Conservation (phyloP, 2,888 invertebrate species). For the Pharmacophagus antenor region DNA sequence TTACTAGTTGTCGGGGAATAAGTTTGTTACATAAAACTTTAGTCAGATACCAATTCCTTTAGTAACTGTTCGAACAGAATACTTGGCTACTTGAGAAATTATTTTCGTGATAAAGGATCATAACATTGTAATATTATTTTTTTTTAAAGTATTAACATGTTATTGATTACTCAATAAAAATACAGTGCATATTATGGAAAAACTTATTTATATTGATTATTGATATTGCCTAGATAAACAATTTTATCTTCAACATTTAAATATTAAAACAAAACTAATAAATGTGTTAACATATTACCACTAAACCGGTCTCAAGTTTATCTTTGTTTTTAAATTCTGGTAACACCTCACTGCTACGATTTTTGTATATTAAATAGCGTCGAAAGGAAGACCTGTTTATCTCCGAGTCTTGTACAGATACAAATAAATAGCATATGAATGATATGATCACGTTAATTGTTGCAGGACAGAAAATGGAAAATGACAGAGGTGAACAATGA, state of each 20-base stretch:
- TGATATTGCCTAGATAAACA: too few relatives aligned
- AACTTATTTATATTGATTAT: too few relatives aligned
- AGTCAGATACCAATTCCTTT: not conserved
- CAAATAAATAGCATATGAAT: not conserved
- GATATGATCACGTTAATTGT: slow-evolving; percentile 50
- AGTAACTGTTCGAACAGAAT: not conserved
- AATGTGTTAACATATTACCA: too few relatives aligned
- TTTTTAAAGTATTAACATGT: too few relatives aligned
- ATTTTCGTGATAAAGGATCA: not conserved
- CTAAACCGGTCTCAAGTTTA: too few relatives aligned
- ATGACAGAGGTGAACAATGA: slow-evolving; percentile 73
- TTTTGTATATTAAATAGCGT: not conserved
- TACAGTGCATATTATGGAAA: too few relatives aligned
- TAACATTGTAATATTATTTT: not conserved
- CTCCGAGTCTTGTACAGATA: not conserved
- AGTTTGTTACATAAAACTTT: slow-evolving; percentile 22
- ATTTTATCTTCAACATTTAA: too few relatives aligned
- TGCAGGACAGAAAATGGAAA: slow-evolving; percentile 76
- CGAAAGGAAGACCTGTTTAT: not conserved
- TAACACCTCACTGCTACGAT: not conserved
- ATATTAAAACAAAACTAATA: too few relatives aligned
- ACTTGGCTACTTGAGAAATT: not conserved
- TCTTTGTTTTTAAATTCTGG: too few relatives aligned
- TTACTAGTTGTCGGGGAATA: slow-evolving; percentile 21
- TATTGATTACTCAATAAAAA: too few relatives aligned